Evolutionary conservation across 2,113 vertebrate species (phyloP).

Genomic region (Neodontobutis hainanensis): DNA sequence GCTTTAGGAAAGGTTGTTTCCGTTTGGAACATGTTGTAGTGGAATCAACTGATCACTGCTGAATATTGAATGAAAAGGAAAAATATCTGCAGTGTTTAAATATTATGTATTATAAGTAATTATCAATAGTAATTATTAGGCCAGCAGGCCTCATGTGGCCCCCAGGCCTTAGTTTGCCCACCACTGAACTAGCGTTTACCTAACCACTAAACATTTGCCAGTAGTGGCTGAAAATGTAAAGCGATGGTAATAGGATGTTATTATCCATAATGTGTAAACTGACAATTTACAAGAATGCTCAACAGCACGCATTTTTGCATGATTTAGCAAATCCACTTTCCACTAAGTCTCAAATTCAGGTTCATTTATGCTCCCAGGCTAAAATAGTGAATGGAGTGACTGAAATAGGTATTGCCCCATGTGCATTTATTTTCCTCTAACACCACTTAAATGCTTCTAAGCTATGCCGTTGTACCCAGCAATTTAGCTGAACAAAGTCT

Average conservation of each 20-base stretch:
- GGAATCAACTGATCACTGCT: too few relatives aligned
- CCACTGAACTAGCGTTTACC: background rate
- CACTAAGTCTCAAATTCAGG: background rate
- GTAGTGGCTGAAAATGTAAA: background rate
- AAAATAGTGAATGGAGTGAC: background rate
- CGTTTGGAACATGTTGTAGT: too few relatives aligned
- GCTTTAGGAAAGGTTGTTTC: too few relatives aligned
- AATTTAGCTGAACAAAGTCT: too few relatives aligned
- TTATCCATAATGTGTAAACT: constrained; percentile 8
- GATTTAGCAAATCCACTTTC: background rate
- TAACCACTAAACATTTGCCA: background rate
- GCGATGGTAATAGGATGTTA: background rate
- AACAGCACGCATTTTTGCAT: background rate
- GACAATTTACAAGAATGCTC: background rate
- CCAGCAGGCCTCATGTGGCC: too few relatives aligned
- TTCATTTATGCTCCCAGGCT: background rate
- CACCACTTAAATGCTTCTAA: too few relatives aligned
- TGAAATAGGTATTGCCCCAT: background rate
- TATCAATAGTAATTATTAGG: too few relatives aligned
- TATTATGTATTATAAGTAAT: too few relatives aligned
- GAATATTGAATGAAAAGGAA: too few relatives aligned
- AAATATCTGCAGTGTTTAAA: too few relatives aligned
- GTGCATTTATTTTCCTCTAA: background rate
- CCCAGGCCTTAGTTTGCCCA: too few relatives aligned
- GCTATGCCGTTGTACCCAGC: too few relatives aligned